Evolutionary conservation across 2,113 vertebrate species (phyloP), one percentile per base, ranked within the genome.

Genomic region (Podarcis muralis): DNA sequence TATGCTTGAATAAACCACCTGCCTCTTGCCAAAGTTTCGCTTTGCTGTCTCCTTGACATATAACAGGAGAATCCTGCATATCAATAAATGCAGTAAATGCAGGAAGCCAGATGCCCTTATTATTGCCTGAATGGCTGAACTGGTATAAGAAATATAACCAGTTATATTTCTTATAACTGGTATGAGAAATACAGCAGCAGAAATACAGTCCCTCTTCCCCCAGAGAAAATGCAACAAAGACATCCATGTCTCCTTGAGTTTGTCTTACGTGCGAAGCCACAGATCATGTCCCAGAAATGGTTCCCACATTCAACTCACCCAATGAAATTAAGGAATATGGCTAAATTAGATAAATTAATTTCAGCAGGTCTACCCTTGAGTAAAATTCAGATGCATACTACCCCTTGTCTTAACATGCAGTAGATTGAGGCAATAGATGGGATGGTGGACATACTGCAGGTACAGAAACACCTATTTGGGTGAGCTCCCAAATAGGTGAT

Each of bases 51-150:
- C 53, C 25, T 87, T 91, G 37, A 83, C 57, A 86, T 77, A 90
- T 68, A 90, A 85, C 20, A 83, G 37, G 37, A 25, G 0, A 90
- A 88, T 23, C 72, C 48, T 68, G 32, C 66, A 20, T 35, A 35
- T 25, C 83, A 87, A 2, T 23, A 93, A 94, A 92, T 87, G 18
- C 48, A 93, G 87, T 23, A 93, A 94, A 92, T 87, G 18, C 53
- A 93, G 87, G 91, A 43, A 81, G 12, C 40, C 12, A 68, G 40
- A 20, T 35, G 30, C 22, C 76, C n/a, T 76, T 66, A 48, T 87
- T 62, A 62, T n/a, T 40, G 48, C 65, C 25, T 9, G 23, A 53
- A 48, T 22, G 23, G 18, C 30, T 68, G 66, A n/a, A 35, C 65
- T 72, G 6, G 16, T 48, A 37, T 82, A 65, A 75, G 27, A n/a